Conservation (phyloP, 2,797 vertebrate genomes). For the Melanogrammus aeglefinus region DNA sequence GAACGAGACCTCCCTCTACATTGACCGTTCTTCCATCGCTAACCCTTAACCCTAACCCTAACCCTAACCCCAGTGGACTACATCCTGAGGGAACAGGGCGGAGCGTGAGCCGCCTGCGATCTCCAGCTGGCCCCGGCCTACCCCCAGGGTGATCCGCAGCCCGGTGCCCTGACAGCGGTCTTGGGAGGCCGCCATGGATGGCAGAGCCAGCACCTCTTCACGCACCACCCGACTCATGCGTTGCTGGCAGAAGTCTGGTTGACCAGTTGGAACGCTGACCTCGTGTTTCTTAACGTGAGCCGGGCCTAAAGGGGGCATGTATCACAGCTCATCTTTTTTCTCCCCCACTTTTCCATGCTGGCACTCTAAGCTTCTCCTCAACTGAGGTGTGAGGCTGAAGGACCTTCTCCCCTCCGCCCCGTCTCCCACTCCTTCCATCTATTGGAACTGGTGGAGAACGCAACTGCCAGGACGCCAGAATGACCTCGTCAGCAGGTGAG, state of each 20-base stretch:
- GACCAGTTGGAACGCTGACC: constrained; percentile 58
- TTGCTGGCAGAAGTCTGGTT: constrained; percentile 83
- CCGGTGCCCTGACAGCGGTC: constrained; percentile 84
- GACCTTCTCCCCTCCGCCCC: constrained; percentile 71
- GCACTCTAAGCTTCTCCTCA: constrained; percentile 74
- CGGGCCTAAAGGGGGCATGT: not conserved
- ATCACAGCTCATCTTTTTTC: not conserved
- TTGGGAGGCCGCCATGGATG: constrained; percentile 63
- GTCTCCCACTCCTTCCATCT: constrained; percentile 75
- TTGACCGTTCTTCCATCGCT: constrained; percentile 2
- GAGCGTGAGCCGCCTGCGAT: constrained; percentile 82
- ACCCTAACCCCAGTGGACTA: constrained; percentile 80
- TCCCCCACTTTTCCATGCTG: not conserved
- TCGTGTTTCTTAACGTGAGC: not conserved
- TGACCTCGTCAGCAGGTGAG: constrained; percentile 77
- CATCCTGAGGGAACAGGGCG: constrained; percentile 80
- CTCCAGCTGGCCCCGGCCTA: constrained; percentile 71
- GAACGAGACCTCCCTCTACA: not conserved
- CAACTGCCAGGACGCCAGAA: constrained; percentile 79
- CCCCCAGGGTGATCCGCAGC: constrained; percentile 77
- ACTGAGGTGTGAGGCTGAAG: constrained; percentile 74
- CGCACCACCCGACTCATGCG: constrained; percentile 78
- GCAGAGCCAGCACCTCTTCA: constrained; percentile 79
- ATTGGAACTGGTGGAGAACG: constrained; percentile 71
- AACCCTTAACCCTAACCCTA: too few species aligned